These are phyloP conservation scores for Pomacea maculata DNA, from an alignment of 1,140 invertebrate genomes.

Conservation along the genomic window DNA sequence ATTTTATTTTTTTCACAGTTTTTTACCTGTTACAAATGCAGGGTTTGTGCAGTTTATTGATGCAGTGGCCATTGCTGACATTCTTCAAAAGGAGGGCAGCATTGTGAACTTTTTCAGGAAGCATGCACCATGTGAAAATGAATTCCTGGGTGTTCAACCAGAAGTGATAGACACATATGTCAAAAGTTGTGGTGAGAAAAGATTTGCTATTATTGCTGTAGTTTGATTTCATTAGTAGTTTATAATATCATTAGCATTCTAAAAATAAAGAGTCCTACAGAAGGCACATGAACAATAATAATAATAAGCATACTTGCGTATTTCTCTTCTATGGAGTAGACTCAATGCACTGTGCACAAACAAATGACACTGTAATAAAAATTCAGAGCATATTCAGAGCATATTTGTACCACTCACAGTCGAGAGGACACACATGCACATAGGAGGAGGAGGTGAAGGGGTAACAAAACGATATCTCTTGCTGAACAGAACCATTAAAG, in stretches of 20 bases:
- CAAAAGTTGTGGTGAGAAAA: conserved; percentile 83
- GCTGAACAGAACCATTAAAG: too few species aligned
- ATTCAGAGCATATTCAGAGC: background rate
- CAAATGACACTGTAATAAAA: background rate
- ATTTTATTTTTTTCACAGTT: background rate
- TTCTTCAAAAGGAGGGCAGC: conserved; percentile 81
- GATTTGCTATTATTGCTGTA: background rate
- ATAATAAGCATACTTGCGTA: too few species aligned
- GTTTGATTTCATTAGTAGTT: background rate
- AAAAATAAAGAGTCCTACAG: background rate
- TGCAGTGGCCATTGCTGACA: conserved; percentile 91
- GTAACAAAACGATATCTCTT: too few species aligned
- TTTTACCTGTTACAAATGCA: conserved; percentile 31
- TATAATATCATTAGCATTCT: background rate
- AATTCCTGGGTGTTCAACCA: conserved; percentile 87
- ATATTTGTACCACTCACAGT: background rate
- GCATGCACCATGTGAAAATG: conserved; percentile 86
- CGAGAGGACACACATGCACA: too few species aligned
- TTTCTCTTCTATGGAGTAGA: too few species aligned
- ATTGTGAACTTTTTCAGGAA: conserved; percentile 79
- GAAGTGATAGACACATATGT: conserved; percentile 99
- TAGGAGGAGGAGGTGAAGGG: too few species aligned
- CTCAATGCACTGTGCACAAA: background rate
- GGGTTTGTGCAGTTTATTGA: conserved; percentile 97
- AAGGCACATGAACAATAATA: too few species aligned